Evolutionary conservation across 2,797 vertebrate species (phyloP).

Genomic region (Rhinichthys osculus): DNA sequence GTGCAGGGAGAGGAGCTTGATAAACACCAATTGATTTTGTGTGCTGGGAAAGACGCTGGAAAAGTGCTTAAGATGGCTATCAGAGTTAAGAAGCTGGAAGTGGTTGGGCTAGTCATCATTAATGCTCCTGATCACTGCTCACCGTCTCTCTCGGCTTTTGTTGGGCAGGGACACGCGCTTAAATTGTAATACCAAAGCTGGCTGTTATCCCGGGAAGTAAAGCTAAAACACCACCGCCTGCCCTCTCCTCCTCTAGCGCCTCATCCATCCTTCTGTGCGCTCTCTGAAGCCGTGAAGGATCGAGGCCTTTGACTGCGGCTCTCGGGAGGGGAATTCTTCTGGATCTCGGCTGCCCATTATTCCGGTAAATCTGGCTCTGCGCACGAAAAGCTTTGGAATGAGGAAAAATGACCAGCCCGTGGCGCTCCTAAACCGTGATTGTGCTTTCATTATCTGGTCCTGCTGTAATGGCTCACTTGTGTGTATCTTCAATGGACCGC

Average conservation of each 20-base stretch:
- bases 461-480: slow-evolving; percentile 49
- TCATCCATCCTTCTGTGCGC: slow-evolving; percentile 29
- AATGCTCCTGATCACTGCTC: slow-evolving; percentile 47
- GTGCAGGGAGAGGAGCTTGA: slow-evolving; percentile 65
- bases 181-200: slow-evolving; percentile 52
- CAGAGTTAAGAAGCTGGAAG: slow-evolving; percentile 62
- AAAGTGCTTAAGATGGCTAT: slow-evolving; percentile 71
- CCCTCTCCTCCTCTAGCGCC: slow-evolving; percentile 2
- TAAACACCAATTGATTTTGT: slow-evolving; percentile 74
- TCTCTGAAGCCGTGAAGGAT: slow-evolving; percentile 59
- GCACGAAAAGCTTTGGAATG: slow-evolving; percentile 34
- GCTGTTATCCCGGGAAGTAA: slow-evolving; percentile 24
- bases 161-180: slow-evolving; percentile 49
- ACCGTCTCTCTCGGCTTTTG: slow-evolving; percentile 27
- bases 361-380: slow-evolving; percentile 48
- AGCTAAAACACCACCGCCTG: slow-evolving; percentile 7
- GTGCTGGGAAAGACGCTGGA: slow-evolving; percentile 63
- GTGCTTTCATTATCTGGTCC: slow-evolving; percentile 55
- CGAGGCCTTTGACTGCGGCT: slow-evolving; percentile 65
- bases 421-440: slow-evolving; percentile 51
- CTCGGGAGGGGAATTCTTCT: slow-evolving; percentile 51
- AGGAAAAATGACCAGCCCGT: slow-evolving; percentile 53
- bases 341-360: slow-evolving; percentile 45
- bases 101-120: slow-evolving; percentile 65
- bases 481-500: slow-evolving; percentile 42